These are phyloP conservation scores for Oxystoma pomonae DNA, from an alignment of 2,888 invertebrate species.

Conservation along the genomic window DNA sequence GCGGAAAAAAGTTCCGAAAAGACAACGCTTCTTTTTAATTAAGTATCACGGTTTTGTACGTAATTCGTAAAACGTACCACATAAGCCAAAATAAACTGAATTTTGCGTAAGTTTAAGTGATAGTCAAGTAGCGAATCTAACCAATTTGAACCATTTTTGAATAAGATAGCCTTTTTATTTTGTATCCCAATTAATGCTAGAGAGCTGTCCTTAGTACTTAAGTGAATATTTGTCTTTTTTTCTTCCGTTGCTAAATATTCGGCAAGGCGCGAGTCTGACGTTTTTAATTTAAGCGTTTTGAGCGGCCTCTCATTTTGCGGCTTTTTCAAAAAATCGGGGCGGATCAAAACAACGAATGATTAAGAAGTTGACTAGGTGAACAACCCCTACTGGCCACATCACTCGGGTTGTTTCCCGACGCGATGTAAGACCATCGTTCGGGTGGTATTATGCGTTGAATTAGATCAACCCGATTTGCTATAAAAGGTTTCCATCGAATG, in stretches of 20 bases:
- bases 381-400: not conserved
- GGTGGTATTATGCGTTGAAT: not conserved
- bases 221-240: not conserved
- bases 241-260: not conserved
- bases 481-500: not conserved
- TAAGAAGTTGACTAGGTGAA: not conserved
- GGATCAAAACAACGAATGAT: not conserved
- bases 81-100: too few relatives aligned
- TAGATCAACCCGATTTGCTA: not conserved
- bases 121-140: too few relatives aligned
- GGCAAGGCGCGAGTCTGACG: not conserved
- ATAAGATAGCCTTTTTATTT: too few relatives aligned
- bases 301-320: not conserved
- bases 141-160: too few relatives aligned
- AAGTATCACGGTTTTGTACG: too few relatives aligned
- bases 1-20: too few relatives aligned
- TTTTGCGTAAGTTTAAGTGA: too few relatives aligned
- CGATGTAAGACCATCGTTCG: not conserved
- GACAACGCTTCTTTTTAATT: too few relatives aligned
- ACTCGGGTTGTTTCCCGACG: not conserved
- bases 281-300: not conserved
- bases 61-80: too few relatives aligned
- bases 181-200: not conserved
- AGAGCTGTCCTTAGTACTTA: not conserved
- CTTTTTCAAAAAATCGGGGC: not conserved